Evolutionary conservation across 2,113 vertebrate species (phyloP), one percentile per base, ranked within the genome.

Genomic region (Kryptolebias marmoratus): DNA sequence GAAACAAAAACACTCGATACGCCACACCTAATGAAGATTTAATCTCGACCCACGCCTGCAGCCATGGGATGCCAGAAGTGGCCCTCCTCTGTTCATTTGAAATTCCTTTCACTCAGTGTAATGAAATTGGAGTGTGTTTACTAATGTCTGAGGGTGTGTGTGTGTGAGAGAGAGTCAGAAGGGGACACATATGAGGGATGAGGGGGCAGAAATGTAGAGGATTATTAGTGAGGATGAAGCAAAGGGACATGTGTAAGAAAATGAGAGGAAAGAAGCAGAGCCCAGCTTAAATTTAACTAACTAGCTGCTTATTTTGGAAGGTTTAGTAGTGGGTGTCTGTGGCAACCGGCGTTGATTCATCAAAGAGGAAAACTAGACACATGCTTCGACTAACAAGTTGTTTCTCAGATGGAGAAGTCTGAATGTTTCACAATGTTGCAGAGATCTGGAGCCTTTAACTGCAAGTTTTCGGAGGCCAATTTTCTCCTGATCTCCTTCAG

Each of bases 401-500:
- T 84, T 89, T 82, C 77, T 74, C 86, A 83, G 83, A 85, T 79
- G 27, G 77, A 56, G 70, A 73, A 71, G 73, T 79, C 86, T 80
- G 90, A 84, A 83, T 85, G 81, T 89, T 90, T 90, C 84, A 68
- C 67, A 82, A 80, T 69, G 84, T 81, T 87, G 82, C 83, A 52
- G 71, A 86, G 87, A 90, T 89, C 77, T 77, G 64, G 79, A 90
- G 77, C 79, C 82, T 89, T 85, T 90, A 88, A 89, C 89, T 86
- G 85, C 84, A 85, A 83, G 82, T 87, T 90, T 91, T 90, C 71
- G 48, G 82, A 87, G 89, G 82, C 88, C 89, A 90, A 90, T 90
- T 91, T 90, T 87, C 87, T 77, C 88, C 84, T 89, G 88, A 90
- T 90, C 90, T 88, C 80, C 69, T 82, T 91, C 89, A 89, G 87